A percentile compares a stretch with the other conserved stretches of the same genome.
Conservation (phyloP, 2,113 vertebrate species). For the Calyptomena viridis region DNA sequence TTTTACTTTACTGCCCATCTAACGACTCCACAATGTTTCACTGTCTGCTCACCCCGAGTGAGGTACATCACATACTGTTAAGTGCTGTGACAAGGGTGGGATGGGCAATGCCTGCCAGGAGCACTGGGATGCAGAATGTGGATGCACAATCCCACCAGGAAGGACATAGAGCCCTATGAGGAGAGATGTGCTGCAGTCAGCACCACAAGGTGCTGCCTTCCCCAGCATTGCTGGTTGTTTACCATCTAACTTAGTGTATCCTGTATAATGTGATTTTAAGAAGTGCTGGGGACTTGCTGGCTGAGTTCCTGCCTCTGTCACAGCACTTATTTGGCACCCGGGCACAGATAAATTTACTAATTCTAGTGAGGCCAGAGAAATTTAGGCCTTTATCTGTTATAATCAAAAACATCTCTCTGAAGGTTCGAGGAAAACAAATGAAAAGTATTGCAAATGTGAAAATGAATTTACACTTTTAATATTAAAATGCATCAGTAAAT, state of each 20-base stretch:
- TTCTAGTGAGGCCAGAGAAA: not conserved
- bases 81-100: fast-evolving
- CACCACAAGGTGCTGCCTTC: fast-evolving
- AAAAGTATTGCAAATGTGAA: not conserved
- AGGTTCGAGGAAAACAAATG: not conserved
- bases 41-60: fast-evolving
- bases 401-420: not conserved
- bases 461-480: not conserved
- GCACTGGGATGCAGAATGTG: not conserved
- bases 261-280: not conserved
- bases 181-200: not conserved
- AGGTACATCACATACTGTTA: fast-evolving
- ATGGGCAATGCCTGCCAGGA: not conserved
- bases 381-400: not conserved
- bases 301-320: not conserved
- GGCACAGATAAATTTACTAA: not conserved
- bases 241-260: fast-evolving
- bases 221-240: fast-evolving
- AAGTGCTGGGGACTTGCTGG: not conserved
- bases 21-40: too few species aligned
- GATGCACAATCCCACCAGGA: not conserved
- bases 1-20: not conserved
- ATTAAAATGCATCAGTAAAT: not conserved
- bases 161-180: not conserved
- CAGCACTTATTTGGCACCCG: fast-evolving